phyloP scores from a whole-genome alignment of 2,113 vertebrate species.

The Bos taurus region ARS-UCD2.0 NC_037337.1:55301501-55302000 shows the following conservation, averaged over 20 bases:
- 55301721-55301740: background rate
- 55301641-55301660: background rate
- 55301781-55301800: background rate
- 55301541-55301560: background rate
- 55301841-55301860: background rate
- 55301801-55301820: background rate
- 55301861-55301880: background rate
- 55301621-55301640: background rate
- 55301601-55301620: background rate
- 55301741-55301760: too few species aligned
- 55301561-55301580: background rate
- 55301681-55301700: background rate
- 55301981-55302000: background rate
- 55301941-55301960: background rate
- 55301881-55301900: background rate
- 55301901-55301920: background rate
- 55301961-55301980: background rate
- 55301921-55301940: background rate
- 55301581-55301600: background rate
- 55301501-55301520: background rate
- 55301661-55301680: background rate
- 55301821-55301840: background rate
- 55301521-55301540: accelerated
- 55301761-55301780: background rate
- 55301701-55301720: background rate